A percentile compares a stretch with the other conserved stretches of the same genome.
Evolutionary conservation across 2,888 invertebrate species (phyloP).

Genomic region (Megaustenia siamemsis): DNA sequence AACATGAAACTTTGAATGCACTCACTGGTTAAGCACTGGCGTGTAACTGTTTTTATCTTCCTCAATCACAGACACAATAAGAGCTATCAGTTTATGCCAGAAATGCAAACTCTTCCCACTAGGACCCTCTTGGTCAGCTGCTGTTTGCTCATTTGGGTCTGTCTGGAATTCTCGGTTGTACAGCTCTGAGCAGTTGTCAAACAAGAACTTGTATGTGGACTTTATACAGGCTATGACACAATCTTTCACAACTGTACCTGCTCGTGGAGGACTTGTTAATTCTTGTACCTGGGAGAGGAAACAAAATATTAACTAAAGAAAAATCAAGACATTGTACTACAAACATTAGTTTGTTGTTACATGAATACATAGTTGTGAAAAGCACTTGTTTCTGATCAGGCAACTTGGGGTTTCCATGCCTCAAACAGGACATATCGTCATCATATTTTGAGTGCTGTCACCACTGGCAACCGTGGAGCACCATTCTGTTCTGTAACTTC

Average conservation of each 20-base stretch:
- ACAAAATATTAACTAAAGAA: not conserved
- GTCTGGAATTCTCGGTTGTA: constrained; percentile 85
- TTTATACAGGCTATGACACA: constrained; percentile 99
- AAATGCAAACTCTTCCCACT: constrained; percentile 93
- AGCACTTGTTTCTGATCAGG: too few relatives aligned
- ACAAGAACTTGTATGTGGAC: constrained; percentile 99
- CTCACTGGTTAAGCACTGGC: constrained; percentile 94
- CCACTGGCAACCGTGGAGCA: not conserved
- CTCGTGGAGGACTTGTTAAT: constrained; percentile 97
- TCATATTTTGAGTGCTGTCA: not conserved
- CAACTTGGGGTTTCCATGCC: not conserved
- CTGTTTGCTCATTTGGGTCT: constrained; percentile 66
- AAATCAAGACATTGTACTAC: not conserved
- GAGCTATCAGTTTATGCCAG: constrained; percentile 97
- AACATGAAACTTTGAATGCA: constrained; percentile 12
- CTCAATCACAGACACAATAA: constrained; percentile 98
- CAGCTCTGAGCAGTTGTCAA: constrained; percentile 98
- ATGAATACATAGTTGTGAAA: not conserved
- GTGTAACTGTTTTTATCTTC: constrained; percentile 99
- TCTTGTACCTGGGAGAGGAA: constrained; percentile 90
- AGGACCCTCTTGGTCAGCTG: constrained; percentile 83
- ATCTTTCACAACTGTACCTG: constrained; percentile 99
- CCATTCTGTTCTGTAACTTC: not conserved
- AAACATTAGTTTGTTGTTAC: too few relatives aligned
- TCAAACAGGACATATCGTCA: not conserved